Evolutionary conservation across 92 coral and sea anemone genomes (phyloP), one percentile per base, ranked within the genome.

Genomic region (Phenganax stokvisi): DNA sequence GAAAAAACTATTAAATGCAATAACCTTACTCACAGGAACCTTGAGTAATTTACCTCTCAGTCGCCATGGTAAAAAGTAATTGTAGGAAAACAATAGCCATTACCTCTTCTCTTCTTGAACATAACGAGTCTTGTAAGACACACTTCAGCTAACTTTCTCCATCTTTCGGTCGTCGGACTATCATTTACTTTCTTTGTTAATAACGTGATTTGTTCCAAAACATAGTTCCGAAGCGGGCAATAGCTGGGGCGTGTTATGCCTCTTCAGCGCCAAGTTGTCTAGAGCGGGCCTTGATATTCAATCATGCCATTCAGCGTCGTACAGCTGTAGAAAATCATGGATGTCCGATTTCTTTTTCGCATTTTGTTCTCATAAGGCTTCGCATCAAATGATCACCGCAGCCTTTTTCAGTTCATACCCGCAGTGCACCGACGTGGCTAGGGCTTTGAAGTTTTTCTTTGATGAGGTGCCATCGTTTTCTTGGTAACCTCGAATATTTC

Each of bases 241-340:
- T 37, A 37, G 47, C 47, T 37, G 47, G 47, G 47, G 47, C 47
- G 47, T 37, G 47, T 64, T 64, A 12, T 64, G 31, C 47, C 30
- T n/a, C 37, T 64, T 64, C 9, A 64, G 0, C 7, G 9, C 17
- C 17, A 64, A n/a, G 31, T 64, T 64, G 70, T 64, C 31, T 51
- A 85, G 52, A 6, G 89, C 86, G 53, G 79, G 86, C 63, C 72
- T 52, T 0, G 86, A 56, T 11, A 89, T 80, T 37, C 27, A 65
- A 3, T 86, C 80, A 67, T 71, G 61, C 89, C 87, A 89, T 71
- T 86, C 89, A 1, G 84, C 51, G 0, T 58, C 84, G 75, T 79
- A 83, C 1, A 85, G 58, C 51, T 85, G 67, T 6, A 77, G 82
- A 13, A 81, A 80, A 56, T 37, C 71, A 20, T 79, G 76, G 8